These are phyloP conservation scores for Tetrapedia diversipes DNA, from an alignment of 2,888 invertebrate genomes.

Conservation along the genomic window DNA sequence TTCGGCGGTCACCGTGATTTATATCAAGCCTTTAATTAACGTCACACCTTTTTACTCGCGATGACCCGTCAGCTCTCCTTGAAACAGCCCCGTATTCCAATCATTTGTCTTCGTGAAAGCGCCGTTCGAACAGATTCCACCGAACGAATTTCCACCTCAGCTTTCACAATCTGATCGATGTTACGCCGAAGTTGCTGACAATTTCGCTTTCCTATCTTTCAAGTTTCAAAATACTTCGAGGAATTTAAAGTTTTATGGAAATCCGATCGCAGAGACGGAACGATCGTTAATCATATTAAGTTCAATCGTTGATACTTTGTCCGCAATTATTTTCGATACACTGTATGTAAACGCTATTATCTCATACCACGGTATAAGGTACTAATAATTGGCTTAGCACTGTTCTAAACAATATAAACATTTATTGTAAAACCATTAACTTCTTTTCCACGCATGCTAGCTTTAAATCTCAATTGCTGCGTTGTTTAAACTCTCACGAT, in stretches of 20 bases:
- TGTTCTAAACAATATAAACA: too few relatives aligned
- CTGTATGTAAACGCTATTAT: too few relatives aligned
- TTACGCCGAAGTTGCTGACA: neutral
- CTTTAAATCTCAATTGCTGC: too few relatives aligned
- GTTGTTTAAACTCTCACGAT: too few relatives aligned
- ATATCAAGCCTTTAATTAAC: conserved; percentile 49
- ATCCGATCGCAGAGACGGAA: neutral
- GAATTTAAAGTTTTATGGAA: neutral
- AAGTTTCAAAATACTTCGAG: neutral
- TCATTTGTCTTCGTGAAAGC: conserved; percentile 25
- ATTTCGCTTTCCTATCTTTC: neutral
- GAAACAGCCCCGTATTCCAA: conserved; percentile 30
- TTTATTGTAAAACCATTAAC: too few relatives aligned
- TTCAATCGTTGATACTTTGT: conserved; percentile 4
- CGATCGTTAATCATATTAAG: too few relatives aligned
- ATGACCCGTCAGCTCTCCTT: conserved; percentile 1
- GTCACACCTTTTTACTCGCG: conserved; percentile 29
- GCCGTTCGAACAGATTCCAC: neutral
- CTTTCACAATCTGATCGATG: conserved; percentile 4
- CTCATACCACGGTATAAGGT: too few relatives aligned
- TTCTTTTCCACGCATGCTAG: too few relatives aligned
- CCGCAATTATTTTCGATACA: too few relatives aligned
- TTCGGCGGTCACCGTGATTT: conserved; percentile 46
- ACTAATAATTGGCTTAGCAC: too few relatives aligned
- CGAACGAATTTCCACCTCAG: neutral